Base-by-base conservation (phyloP, 2,113 vertebrate species). In the Alouatta palliata region DNA sequence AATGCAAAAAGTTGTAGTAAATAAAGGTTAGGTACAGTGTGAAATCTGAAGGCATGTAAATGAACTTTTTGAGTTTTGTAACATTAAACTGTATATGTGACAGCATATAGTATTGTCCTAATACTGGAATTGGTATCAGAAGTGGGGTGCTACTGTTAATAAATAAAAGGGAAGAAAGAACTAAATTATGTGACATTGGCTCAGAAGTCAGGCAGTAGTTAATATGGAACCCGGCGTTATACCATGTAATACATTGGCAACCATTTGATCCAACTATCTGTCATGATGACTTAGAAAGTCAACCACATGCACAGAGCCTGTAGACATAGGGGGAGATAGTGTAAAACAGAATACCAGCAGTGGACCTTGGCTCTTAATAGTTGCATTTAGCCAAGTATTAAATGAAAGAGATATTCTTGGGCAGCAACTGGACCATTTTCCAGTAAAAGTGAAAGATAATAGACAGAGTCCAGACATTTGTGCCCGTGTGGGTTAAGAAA, bases 161-260 rank as follows among this genome's bases (percentile, higher is more conserved):
- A 37, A 73, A 58, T 14, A 80, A 40, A n/a, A 40, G 43, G 19
- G 17, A 43, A 64, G 25, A 25, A 43, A 66, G 40, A 16, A 5
- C 11, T 27, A 32, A 23, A 16, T 6, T 3, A 27, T 2, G 2
- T 4, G 56, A 40, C 16, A 13, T 1, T 12, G 19, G 45, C 77
- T 43, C n/a, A 52, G 43, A 9, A 14, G 6, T 1, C n/a, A 64
- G 56, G 9, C 35, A 35, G 71, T 8, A 20, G 9, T 66, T 30
- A 9, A 14, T 3, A 5, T 54, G 58, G 87, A 54, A 64, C 16
- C 3, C 1, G 13, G 2, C 9, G 2, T 37, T 40, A 37, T 23
- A 45, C 21, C 4, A 1, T 3, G 17, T 5, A 40, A 43, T 2
- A 4, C 77, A 21, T 21, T 14, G 45, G 43, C 86, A 25, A 64